Evolutionary conservation across 2,888 invertebrate species (phyloP).

Genomic region (Theristus sp.): DNA sequence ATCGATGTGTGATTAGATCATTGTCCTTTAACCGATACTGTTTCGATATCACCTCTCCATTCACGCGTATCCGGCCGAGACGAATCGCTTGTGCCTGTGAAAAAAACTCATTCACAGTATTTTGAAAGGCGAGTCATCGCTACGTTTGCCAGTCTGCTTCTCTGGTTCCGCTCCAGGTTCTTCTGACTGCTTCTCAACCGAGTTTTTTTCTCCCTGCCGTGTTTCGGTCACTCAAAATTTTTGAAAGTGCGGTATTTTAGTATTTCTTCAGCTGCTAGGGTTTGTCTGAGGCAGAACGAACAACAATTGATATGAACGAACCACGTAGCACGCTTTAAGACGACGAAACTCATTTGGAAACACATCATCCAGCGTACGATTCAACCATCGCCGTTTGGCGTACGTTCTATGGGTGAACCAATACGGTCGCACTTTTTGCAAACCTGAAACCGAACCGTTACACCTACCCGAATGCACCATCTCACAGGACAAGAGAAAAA

Average conservation of each 20-base stretch:
- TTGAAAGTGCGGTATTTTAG: no score
- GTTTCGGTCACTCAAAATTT: not conserved
- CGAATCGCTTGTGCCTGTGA: constrained; percentile 59
- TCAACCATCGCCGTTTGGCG: not conserved
- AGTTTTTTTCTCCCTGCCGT: not conserved
- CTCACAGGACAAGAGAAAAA: no score
- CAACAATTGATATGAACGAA: no score
- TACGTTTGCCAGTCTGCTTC: no score
- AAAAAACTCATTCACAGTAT: no score
- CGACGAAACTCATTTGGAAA: not conserved
- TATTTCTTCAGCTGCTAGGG: no score
- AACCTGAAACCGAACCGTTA: not conserved
- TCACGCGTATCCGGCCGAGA: constrained; percentile 74
- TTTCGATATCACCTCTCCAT: constrained; percentile 71
- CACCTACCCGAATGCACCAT: no score
- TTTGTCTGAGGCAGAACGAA: no score
- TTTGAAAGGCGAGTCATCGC: no score
- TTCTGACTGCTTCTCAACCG: not conserved
- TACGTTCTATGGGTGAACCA: not conserved
- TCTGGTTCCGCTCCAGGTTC: no score
- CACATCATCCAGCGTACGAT: not conserved
- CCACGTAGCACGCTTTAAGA: not conserved
- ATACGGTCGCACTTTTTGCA: not conserved
- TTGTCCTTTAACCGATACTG: constrained; percentile 75
- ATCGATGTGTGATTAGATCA: constrained; percentile 73